Evolutionary conservation across 2,888 invertebrate genomes (phyloP).

Genomic region (Dryobota labecula): DNA sequence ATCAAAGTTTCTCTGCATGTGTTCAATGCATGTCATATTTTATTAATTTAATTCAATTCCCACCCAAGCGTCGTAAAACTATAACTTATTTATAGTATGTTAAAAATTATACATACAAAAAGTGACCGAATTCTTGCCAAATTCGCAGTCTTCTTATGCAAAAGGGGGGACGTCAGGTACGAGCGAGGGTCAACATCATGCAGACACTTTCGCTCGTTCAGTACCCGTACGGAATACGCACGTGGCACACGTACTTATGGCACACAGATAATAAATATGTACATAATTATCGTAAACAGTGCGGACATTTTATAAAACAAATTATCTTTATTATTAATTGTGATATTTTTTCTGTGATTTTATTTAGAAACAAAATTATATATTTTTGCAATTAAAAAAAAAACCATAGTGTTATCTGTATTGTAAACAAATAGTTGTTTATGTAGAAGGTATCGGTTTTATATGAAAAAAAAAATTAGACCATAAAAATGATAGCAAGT

Average conservation of each 20-base stretch:
- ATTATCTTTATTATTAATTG: slow-evolving; percentile 6
- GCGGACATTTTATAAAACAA: slow-evolving; percentile 4
- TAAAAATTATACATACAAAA: slow-evolving; percentile 3
- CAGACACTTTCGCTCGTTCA: slow-evolving; percentile 84
- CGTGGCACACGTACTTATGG: slow-evolving; percentile 73
- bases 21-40: neutral
- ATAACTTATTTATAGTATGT: neutral
- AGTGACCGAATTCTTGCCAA: slow-evolving; percentile 57
- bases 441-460: slow-evolving; percentile 14
- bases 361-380: slow-evolving; percentile 3
- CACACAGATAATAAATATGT: slow-evolving; percentile 29
- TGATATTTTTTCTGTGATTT: slow-evolving; percentile 53
- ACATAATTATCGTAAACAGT: slow-evolving; percentile 26
- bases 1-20: too few species aligned
- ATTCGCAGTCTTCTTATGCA: slow-evolving; percentile 59
- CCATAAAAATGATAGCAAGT: slow-evolving; percentile 78
- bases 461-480: slow-evolving; percentile 23
- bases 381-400: neutral
- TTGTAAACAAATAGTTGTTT: slow-evolving; percentile 35
- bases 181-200: slow-evolving; percentile 74
- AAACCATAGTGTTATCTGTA: neutral
- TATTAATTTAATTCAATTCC: neutral
- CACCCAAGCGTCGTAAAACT: neutral
- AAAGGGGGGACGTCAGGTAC: slow-evolving; percentile 71
- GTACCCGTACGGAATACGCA: slow-evolving; percentile 77